Percentiles rank a stretch among this genome's conserved stretches.
phyloP scores from a whole-genome alignment of 2,888 invertebrate genomes.

The Agriotes lineatus region DNA sequence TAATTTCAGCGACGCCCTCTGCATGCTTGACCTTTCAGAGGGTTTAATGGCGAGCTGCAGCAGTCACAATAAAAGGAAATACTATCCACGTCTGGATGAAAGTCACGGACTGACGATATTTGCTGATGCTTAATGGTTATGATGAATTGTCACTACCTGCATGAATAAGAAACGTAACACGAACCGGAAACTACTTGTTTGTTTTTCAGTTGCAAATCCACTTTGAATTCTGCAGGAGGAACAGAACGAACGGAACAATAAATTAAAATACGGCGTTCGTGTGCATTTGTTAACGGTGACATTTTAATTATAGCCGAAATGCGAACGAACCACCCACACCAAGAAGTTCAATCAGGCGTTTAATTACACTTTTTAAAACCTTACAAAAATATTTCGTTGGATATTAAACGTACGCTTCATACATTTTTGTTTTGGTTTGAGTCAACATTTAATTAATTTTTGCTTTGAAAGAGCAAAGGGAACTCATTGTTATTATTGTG shows the following conservation, averaged over 20 bases:
- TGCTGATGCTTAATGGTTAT: neutral
- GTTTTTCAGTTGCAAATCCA: neutral
- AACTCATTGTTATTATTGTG: too few relatives aligned
- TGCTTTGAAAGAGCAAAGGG: too few relatives aligned
- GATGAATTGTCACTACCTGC: neutral
- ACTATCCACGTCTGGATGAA: neutral
- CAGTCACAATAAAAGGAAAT: conserved; percentile 7
- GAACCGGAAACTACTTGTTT: neutral
- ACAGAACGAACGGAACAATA: neutral
- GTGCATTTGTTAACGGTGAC: neutral
- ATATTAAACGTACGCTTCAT: too few relatives aligned
- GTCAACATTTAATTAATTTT: too few relatives aligned
- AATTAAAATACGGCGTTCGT: neutral
- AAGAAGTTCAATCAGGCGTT: neutral
- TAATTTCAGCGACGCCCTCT: too few relatives aligned
- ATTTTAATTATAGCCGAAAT: neutral
- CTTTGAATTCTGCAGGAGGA: neutral
- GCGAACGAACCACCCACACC: neutral
- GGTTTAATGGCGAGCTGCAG: neutral
- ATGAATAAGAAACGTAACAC: neutral
- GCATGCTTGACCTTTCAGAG: neutral
- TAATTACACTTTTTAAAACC: neutral
- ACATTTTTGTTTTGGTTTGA: too few relatives aligned
- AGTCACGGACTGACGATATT: neutral
- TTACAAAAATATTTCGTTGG: too few relatives aligned